Evolutionary conservation across 2,797 vertebrate genomes (phyloP), one percentile per base, ranked within the genome.

Genomic region (Malacoctenus gilli): DNA sequence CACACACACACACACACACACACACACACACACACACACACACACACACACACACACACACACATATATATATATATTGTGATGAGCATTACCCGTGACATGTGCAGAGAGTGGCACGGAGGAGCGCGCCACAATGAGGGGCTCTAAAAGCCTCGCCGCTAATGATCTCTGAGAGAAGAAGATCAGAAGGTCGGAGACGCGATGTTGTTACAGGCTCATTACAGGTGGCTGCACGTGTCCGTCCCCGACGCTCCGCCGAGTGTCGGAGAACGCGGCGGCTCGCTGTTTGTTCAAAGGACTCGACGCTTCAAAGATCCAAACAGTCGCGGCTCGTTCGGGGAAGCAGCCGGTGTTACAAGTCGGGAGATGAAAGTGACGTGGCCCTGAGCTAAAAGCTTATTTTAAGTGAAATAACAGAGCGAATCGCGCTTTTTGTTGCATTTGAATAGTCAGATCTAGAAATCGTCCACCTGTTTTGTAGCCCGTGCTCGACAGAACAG

Each of bases 171-270:
- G 2, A 14, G 4, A 38, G 20, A 18, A n/a, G n/a, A 25, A 47
- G 6, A 28, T 23, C 2, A n/a, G 38, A 73, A 67, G 63, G 53
- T 54, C 32, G 19, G 13, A 56, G 38, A 12, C 1, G 1, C 32
- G 35, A 30, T 9, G 31, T 46, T 51, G 3, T 46, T 23, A 68
- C 4, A 32, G 57, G 37, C 41, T 40, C 28, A 6, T 8, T 39
- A 22, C 2, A 21, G n/a, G 19, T 19, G 15, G 2, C 25, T 39
- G 37, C 53, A 62, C 10, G 0, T 56, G 50, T 51, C 38, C 8
- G 12, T 12, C 3, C 11, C 10, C n/a, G 15, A 11, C 25, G 25
- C 32, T 35, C 5, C 11, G 43, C 41, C 18, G 21, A 10, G 18
- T 13, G 14, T 25, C 16, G 8, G 1, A 31, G 5, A 30, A 11